A percentile compares a stretch with the other conserved stretches of the same genome.
These are phyloP conservation scores for Thysanoteuthis rhombus DNA, from an alignment of 2,888 invertebrate species.

Conservation along the genomic window DNA sequence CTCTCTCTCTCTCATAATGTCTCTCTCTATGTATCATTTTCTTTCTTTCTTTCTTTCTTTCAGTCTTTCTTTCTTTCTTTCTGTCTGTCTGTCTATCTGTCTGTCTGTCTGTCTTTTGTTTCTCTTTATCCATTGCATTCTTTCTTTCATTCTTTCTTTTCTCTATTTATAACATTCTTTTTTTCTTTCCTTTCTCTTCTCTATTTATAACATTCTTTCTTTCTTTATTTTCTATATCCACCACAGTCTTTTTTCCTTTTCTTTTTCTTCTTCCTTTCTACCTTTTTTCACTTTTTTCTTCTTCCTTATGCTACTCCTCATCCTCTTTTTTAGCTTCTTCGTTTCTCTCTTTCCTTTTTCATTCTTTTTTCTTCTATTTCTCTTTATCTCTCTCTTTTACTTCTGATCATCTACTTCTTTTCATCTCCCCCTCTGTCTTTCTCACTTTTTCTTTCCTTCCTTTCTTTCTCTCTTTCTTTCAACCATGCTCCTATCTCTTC, in stretches of 20 bases:
- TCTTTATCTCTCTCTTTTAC: background rate
- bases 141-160: background rate
- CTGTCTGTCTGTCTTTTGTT: background rate
- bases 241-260: background rate
- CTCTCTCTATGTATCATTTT: background rate
- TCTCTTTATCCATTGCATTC: background rate
- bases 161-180: background rate
- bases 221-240: background rate
- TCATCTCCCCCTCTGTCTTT: too few relatives aligned
- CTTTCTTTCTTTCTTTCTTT: background rate
- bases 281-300: background rate
- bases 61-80: background rate
- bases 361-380: background rate
- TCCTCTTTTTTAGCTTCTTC: background rate
- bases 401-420: background rate
- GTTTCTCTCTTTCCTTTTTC: background rate
- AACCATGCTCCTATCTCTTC: too few relatives aligned
- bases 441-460: background rate
- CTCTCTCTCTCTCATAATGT: background rate
- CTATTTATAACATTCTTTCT: too few relatives aligned
- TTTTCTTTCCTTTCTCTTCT: background rate
- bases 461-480: background rate
- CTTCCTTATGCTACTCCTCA: background rate
- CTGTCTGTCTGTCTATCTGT: background rate
- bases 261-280: background rate